phyloP scores from a whole-genome alignment of 1,140 invertebrate species.

The Apis dorsata region DNA sequence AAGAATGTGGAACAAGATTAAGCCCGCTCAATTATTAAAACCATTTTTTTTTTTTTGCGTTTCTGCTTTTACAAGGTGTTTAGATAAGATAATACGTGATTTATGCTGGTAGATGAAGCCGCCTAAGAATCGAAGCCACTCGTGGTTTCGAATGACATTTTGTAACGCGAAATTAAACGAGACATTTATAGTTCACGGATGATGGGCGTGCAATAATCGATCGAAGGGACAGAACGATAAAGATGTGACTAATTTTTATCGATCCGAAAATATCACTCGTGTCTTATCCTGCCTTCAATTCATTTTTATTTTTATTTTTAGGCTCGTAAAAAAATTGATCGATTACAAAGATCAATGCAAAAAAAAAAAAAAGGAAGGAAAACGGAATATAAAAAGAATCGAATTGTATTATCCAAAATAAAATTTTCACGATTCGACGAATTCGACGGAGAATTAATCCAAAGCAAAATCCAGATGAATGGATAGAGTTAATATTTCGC shows the following conservation, averaged over 20 bases:
- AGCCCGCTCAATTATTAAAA: neutral
- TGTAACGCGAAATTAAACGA: conserved; percentile 66
- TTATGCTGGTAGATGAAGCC: conserved; percentile 69
- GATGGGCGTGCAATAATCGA: neutral
- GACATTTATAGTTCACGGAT: conserved; percentile 63
- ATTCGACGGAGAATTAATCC: neutral
- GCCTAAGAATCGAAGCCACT: conserved; percentile 68
- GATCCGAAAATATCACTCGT: no score
- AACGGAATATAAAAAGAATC: no score
- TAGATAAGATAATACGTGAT: conserved; percentile 15
- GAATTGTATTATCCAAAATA: neutral
- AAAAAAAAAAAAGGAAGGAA: no score
- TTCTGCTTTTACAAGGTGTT: neutral
- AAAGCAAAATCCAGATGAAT: neutral
- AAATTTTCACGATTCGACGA: neutral
- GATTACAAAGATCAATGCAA: no score
- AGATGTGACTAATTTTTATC: neutral
- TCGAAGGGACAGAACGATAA: neutral
- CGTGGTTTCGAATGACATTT: conserved; percentile 64
- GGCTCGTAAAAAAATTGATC: no score
- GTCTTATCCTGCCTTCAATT: no score
- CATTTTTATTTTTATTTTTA: no score
- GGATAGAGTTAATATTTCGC: neutral
- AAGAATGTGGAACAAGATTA: neutral
- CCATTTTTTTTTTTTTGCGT: neutral